Conservation (phyloP, 2,113 vertebrate species). For the Prinia subflava region DNA sequence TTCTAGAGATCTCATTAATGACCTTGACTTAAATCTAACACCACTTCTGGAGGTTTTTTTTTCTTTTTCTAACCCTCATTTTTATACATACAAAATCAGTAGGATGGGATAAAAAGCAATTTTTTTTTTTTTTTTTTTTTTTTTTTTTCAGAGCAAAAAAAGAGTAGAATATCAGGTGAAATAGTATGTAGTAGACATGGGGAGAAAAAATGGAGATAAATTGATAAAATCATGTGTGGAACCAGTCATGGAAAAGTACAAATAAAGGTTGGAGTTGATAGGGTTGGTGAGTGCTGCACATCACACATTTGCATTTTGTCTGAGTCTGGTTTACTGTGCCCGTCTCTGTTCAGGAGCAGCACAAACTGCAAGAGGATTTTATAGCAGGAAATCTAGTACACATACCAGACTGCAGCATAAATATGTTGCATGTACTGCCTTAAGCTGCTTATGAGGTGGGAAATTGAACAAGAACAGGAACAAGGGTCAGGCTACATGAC, state of each 20-base stretch:
- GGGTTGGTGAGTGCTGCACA: background rate
- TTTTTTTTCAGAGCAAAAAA: background rate
- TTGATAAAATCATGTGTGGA: background rate
- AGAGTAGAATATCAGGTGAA: background rate
- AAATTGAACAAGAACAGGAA: background rate
- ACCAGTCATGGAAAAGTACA: background rate
- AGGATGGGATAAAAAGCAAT: background rate
- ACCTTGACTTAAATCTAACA: constrained; percentile 27
- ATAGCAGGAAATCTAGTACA: background rate
- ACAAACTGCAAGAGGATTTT: background rate
- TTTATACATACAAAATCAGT: background rate
- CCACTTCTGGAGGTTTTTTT: background rate
- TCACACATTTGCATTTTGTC: background rate
- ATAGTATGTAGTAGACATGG: background rate
- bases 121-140: no score
- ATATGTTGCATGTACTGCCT: background rate
- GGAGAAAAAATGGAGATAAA: background rate
- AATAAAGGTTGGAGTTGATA: background rate
- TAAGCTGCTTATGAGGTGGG: background rate
- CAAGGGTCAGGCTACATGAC: background rate
- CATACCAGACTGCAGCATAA: background rate
- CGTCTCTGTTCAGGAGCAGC: background rate
- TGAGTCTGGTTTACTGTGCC: background rate
- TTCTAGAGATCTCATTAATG: background rate
- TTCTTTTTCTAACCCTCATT: background rate